These are phyloP conservation scores for Lasaia peninsularis DNA, from an alignment of 1,140 invertebrate species.

Conservation along the genomic window DNA sequence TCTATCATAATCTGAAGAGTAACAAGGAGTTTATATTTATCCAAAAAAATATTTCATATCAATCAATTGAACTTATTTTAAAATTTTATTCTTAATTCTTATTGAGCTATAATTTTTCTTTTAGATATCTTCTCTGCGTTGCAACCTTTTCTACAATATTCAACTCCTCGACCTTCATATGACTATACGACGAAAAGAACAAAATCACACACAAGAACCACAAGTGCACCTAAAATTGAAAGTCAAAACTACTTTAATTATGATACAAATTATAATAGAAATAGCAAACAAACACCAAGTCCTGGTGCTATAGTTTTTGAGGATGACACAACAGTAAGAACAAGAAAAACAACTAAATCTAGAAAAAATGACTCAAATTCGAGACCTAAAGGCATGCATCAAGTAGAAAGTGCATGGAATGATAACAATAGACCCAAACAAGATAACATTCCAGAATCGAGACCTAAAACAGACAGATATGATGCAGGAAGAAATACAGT, in stretches of 20 bases:
- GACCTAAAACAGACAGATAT: constrained; percentile 18
- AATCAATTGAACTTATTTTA: too few relatives aligned
- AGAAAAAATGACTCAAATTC: neutral
- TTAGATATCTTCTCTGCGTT: constrained; percentile 50
- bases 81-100: too few relatives aligned
- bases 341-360: constrained; percentile 7
- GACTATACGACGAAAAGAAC: constrained; percentile 29
- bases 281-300: neutral
- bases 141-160: constrained; percentile 33
- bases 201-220: constrained; percentile 20
- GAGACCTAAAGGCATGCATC: neutral
- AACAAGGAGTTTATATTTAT: too few relatives aligned
- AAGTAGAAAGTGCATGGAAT: neutral
- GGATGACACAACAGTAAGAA: neutral
- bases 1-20: too few relatives aligned
- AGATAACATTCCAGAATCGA: constrained; percentile 16
- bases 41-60: too few relatives aligned
- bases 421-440: neutral
- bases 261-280: neutral
- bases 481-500: constrained; percentile 26
- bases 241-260: constrained; percentile 4
- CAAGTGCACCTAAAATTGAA: neutral
- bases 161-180: constrained; percentile 17
- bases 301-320: constrained; percentile 12
- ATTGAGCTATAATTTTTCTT: constrained; percentile 17